Evolutionary conservation across 1,140 invertebrate species (phyloP), one percentile per base, ranked within the genome.

Genomic region (Drosophila prosaltans): DNA sequence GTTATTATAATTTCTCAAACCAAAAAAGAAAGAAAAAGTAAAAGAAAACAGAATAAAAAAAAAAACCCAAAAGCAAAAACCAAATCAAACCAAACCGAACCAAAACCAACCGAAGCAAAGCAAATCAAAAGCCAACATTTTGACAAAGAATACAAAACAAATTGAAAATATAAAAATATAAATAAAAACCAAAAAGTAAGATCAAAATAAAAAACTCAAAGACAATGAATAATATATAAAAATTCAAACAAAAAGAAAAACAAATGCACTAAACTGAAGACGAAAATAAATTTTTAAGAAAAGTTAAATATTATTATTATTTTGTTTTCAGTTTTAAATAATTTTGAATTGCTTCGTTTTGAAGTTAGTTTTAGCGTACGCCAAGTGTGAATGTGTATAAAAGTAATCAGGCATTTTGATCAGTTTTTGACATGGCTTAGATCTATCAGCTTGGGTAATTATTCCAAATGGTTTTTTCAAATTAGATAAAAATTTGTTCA

Each of bases 1-100:
- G 91, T 92, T 92, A 92, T 92, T 91, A 91, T 91, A 89, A 91
- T 91, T 84, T 92, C 85, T 62, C 85, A 91, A 90, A 91, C 78
- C 72, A 88, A 91, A 59, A 69, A 80, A 76, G 73, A 81, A 80
- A 72, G 71, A 69, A 71, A 61, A 69, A 73, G 45, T 51, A 51
- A 51, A 51, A 51, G 21, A 26, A 51, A 51, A 51, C 9, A 24
- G 24, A 51, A 48, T 61, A 75, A 51, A 74, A 74, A 40, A 36
- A 7, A 51, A 48, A 51, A 51, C 55, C 72, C 60, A 61, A 72
- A 69, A 73, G 62, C 67, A 75, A 51, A 74, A 74, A 40, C 39
- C 39, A 11, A 67, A 65, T 41, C 60, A 74, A 74, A 40, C 39
- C 39, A 11, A 67, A 65, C 54, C 60, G 65, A 76, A 62, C 68